These are phyloP conservation scores for Ctenopoma kingsleyae DNA, from an alignment of 2,797 vertebrate species.

Conservation along the genomic window DNA sequence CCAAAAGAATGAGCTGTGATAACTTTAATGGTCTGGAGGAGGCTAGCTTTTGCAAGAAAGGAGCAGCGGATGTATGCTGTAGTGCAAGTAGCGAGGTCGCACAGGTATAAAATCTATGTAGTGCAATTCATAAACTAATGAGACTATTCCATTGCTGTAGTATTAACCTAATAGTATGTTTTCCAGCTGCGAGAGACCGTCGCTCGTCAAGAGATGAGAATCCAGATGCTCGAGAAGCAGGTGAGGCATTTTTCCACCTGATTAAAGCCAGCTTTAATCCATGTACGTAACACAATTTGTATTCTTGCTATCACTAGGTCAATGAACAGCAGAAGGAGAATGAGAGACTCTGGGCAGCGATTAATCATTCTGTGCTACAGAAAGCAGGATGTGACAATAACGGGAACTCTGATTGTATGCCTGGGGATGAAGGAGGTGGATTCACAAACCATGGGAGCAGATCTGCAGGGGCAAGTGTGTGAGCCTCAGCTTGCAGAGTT, in stretches of 20 bases:
- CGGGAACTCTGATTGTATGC: conserved; percentile 47
- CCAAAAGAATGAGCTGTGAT: conserved; percentile 78
- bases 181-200: conserved; percentile 82
- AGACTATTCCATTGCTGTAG: background rate
- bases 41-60: conserved; percentile 71
- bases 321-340: conserved; percentile 84
- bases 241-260: conserved; percentile 56
- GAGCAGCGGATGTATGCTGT: conserved; percentile 80
- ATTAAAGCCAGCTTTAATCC: background rate
- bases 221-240: conserved; percentile 85
- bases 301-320: conserved; percentile 64
- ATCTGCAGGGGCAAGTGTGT: conserved; percentile 73
- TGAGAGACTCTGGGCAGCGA: conserved; percentile 82
- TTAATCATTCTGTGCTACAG: conserved; percentile 61
- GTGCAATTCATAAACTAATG: background rate
- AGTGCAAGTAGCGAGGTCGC: conserved; percentile 79
- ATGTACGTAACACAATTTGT: background rate
- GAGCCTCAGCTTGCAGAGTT: conserved; percentile 38
- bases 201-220: conserved; percentile 77
- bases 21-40: conserved; percentile 70
- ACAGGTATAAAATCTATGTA: conserved; percentile 81
- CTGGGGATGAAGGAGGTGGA: conserved; percentile 49
- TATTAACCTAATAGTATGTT: conserved; percentile 18
- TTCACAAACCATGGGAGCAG: conserved; percentile 65
- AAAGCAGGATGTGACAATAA: conserved; percentile 63